Evolutionary conservation across 2,888 invertebrate genomes (phyloP), one percentile per base, ranked within the genome.

Genomic region (Magallana nippona): DNA sequence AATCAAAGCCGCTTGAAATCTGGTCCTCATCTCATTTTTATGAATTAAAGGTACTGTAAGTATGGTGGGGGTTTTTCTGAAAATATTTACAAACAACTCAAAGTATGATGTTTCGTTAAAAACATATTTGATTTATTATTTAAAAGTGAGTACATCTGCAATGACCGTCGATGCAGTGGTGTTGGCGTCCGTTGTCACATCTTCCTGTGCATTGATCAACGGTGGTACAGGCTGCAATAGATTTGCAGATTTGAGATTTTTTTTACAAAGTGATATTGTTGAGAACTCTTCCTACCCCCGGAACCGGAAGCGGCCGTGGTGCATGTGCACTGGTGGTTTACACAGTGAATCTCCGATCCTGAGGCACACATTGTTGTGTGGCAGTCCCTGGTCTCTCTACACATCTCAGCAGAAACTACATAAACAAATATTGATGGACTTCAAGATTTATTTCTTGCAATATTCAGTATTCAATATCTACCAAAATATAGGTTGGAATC

Each of bases 101-200:
- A 27, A 27, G 27, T 27, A 27, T 27, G 27, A 27, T 27, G 27
- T 27, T 27, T 27, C 27, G 27, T 27, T 27, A 27, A 27, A 27
- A 27, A 27, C 1, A 27, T 27, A 27, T 27, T 27, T 15, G 8
- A 15, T 15, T 60, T 17, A 11, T 60, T 3, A 8, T 8, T 60
- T 60, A 60, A 15, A 60, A 60, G 60, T 60, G 60, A 8, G 15
- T 15, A 60, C 60, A 60, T 60, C 60, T 15, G n/a, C 60, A 60
- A 60, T 60, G 60, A 8, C 60, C 60, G 60, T 60, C 60, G n/a
- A 60, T 60, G 15, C 60, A 60, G 60, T 60, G 60, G n/a, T 60
- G 60, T n/a, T 60, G 60, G 60, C 60, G 60, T 15, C 60, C 60
- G 2, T n/a, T n/a, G 8, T 17, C 8, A 8, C 60, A 60, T 17